A percentile compares a stretch with the other conserved stretches of the same genome.
Conservation (phyloP, 2,888 invertebrate species). For the Xylota segnis region DNA sequence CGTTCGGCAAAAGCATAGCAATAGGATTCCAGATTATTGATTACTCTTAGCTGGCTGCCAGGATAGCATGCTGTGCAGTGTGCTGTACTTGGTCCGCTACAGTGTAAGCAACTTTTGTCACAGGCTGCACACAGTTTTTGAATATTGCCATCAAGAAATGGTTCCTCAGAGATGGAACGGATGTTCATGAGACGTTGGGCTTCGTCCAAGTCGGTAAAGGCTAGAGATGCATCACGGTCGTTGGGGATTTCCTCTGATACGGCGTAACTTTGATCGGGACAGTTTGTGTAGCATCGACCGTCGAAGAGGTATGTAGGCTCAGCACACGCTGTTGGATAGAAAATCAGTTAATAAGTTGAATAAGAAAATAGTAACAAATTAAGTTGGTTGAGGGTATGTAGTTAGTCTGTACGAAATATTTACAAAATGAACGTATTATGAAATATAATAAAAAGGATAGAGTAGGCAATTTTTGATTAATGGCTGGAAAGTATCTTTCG, state of each 20-base stretch:
- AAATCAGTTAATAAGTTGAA: slow-evolving; percentile 32
- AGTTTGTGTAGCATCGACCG: slow-evolving; percentile 82
- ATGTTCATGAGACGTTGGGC: background rate
- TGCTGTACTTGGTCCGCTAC: slow-evolving; percentile 81
- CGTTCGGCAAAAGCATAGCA: slow-evolving; percentile 82
- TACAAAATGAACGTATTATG: slow-evolving; percentile 21
- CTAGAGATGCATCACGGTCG: slow-evolving; percentile 22
- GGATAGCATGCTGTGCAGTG: slow-evolving; percentile 82
- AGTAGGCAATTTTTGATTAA: background rate
- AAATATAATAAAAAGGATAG: background rate
- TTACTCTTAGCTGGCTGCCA: slow-evolving; percentile 81
- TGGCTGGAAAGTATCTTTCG: background rate
- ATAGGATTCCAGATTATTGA: slow-evolving; percentile 80
- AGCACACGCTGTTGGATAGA: slow-evolving; percentile 80
- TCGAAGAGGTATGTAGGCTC: slow-evolving; percentile 81
- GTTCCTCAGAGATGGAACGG: slow-evolving; percentile 23
- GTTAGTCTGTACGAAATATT: slow-evolving; percentile 30
- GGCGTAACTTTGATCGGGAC: slow-evolving; percentile 81
- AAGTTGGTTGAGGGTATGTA: slow-evolving; percentile 8
- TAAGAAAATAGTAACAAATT: background rate
- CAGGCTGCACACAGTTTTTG: slow-evolving; percentile 80
- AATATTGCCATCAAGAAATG: background rate
- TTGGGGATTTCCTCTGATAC: slow-evolving; percentile 49
- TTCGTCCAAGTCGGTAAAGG: slow-evolving; percentile 18
- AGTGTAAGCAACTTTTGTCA: slow-evolving; percentile 82